Base-by-base conservation (phyloP, 2,797 vertebrate species). In the Cygnus olor region DNA sequence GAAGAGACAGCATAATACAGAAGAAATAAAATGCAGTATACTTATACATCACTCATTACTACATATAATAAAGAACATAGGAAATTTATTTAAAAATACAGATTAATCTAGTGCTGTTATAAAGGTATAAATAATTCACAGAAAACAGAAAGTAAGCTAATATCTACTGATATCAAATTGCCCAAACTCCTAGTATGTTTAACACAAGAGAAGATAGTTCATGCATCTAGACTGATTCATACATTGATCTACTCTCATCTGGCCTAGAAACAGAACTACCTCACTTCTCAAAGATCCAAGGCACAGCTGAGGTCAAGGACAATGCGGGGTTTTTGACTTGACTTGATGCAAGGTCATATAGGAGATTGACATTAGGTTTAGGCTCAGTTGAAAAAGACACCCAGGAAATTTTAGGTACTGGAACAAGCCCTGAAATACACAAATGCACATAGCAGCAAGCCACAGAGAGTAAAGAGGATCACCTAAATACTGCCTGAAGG, bases 201-300 rank as follows among this genome's bases (percentile, higher is more conserved):
- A 85, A 54, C 53, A 40, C 34, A 81, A 73, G n/a, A 40, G 60
- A 38, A 77, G 14, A 77, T 38, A 89, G 54, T 74, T 77, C 53
- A 78, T 28, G 49, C 25, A 74, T 85, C 36, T 89, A 71, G 49
- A 91, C 24, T 3, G 68, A 63, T 61, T 94, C 1, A 49, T 90
- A 74, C 18, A 71, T 80, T 57, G 74, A 54, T 73, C 74, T 83
- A 76, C 56, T 73, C 49, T 87, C 42, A 40, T 73, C 54, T 94
- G 85, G 80, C 74, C 36, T 77, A 74, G 60, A 85, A 95, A 88
- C 2, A 15, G 27, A 80, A 91, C 88, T 82, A 80, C 56, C 14
- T 96, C 94, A 93, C 17, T 84, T 73, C 60, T 88, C 51, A 86
- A 83, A 92, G 70, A 94, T 80, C 15, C 68, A 90, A 68, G 93